Conservation (phyloP, 2,113 vertebrate genomes). For the Halcyon malimbica region DNA sequence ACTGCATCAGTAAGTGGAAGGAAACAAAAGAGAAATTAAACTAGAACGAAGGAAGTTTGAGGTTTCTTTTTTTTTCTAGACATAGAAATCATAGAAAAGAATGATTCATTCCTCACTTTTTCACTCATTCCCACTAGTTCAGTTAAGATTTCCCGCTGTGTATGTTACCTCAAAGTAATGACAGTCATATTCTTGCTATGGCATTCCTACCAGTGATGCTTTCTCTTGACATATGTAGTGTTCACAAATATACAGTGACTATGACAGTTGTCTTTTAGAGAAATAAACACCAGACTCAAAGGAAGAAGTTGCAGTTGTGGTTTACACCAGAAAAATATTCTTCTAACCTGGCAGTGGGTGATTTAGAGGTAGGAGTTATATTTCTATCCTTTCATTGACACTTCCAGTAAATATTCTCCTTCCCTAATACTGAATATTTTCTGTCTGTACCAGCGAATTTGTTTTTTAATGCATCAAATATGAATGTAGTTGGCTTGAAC, state of each 20-base stretch:
- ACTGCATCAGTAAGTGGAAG: background rate
- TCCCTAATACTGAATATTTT: background rate
- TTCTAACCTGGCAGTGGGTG: background rate
- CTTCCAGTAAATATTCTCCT: background rate
- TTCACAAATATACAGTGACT: conserved; percentile 9
- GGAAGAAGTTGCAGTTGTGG: background rate
- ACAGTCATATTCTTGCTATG: background rate
- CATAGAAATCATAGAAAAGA: background rate
- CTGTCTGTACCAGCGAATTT: background rate
- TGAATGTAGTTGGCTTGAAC: background rate
- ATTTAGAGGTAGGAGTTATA: background rate
- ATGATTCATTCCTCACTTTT: background rate
- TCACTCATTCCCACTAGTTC: background rate
- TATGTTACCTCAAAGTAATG: background rate
- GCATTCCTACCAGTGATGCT: background rate
- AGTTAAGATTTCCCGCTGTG: background rate
- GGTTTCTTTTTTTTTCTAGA: background rate
- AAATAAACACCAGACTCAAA: background rate
- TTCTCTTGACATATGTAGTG: background rate
- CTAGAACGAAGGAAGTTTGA: background rate
- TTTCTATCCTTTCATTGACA: background rate
- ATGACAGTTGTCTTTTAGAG: background rate
- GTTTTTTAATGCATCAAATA: background rate
- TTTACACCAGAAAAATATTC: background rate
- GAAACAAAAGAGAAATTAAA: background rate